Evolutionary conservation across 2,888 invertebrate genomes (phyloP), one percentile per base, ranked within the genome.

Genomic region (Ochropacha duplaris): DNA sequence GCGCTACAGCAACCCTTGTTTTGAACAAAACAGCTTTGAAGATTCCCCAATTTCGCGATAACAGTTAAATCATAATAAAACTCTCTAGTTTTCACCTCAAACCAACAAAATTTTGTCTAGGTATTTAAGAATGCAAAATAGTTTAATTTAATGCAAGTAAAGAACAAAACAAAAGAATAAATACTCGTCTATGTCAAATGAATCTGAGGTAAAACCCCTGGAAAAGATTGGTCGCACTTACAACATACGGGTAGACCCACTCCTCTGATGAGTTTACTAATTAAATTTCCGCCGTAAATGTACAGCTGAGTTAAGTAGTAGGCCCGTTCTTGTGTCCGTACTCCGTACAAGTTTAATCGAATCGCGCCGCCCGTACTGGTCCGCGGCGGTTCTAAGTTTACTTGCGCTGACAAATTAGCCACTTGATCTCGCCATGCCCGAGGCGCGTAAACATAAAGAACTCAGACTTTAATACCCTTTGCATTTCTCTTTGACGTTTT

Each of bases 341-440:
- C 85, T 88, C 86, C 64, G 81, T 66, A 71, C 78, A 87, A 91
- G 88, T 92, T 92, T 89, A 92, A 92, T 92, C 91, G 91, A 91
- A 88, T 92, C 84, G 88, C 88, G 87, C 76, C 84, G 86, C 77
- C 87, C 85, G 81, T 74, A 72, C 76, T 72, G 81, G 80, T 79
- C 81, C 79, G 72, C 76, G 72, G 71, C 66, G 76, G 71, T 67
- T 66, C 76, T 66, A 80, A 87, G 79, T 91, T 87, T 82, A 77
- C 78, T 83, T 76, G 77, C 74, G 72, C 83, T 90, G 88, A 90
- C 88, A 91, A 92, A 90, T 91, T 91, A 89, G 82, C 85, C 86
- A 87, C 87, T 89, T 88, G 88, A 85, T 87, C 84, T 81, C 66
- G 72, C 75, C 70, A 70, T 76, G 80, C 83, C 79, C 74, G 75